These are phyloP conservation scores for Icerya purchasi DNA, from an alignment of 2,888 invertebrate genomes.

Conservation along the genomic window DNA sequence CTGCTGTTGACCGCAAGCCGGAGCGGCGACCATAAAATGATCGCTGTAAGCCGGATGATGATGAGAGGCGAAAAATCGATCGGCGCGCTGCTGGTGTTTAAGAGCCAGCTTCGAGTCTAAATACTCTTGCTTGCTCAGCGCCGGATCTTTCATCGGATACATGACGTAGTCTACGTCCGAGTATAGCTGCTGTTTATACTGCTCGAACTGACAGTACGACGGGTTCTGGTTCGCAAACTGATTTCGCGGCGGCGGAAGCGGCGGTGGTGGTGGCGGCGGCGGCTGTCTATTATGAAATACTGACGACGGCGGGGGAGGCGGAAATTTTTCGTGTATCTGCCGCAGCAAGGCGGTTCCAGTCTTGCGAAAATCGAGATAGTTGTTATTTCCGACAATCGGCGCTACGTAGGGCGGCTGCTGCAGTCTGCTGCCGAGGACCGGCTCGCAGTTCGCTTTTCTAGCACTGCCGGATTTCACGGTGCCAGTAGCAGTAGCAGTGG, in stretches of 20 bases:
- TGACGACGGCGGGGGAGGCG: conserved; percentile 40
- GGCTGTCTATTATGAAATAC: conserved; percentile 26
- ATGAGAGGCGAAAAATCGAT: conserved; percentile 15
- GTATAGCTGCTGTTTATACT: conserved; percentile 71
- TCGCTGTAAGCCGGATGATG: conserved; percentile 13
- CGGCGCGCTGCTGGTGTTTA: too few relatives aligned
- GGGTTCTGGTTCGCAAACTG: conserved; percentile 6
- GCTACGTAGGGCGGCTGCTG: conserved; percentile 27
- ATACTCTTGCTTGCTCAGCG: conserved; percentile 75
- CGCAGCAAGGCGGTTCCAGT: conserved; percentile 27
- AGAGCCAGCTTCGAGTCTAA: conserved; percentile 67
- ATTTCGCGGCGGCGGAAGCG: conserved; percentile 32
- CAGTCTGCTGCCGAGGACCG: too few relatives aligned
- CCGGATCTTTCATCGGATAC: conserved; percentile 72
- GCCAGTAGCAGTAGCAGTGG: not conserved
- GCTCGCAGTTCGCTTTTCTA: too few relatives aligned
- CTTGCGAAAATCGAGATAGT: conserved; percentile 38
- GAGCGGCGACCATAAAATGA: conserved; percentile 8
- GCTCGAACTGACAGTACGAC: conserved; percentile 41
- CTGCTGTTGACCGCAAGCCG: conserved; percentile 30
- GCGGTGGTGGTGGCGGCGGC: conserved; percentile 26
- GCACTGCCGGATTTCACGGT: not conserved
- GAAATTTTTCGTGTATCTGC: conserved; percentile 19
- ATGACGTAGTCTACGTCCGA: conserved; percentile 83
- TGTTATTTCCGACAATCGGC: conserved; percentile 36